These are phyloP conservation scores for Malurus melanocephalus DNA, from an alignment of 2,113 vertebrate species.

Conservation along the genomic window DNA sequence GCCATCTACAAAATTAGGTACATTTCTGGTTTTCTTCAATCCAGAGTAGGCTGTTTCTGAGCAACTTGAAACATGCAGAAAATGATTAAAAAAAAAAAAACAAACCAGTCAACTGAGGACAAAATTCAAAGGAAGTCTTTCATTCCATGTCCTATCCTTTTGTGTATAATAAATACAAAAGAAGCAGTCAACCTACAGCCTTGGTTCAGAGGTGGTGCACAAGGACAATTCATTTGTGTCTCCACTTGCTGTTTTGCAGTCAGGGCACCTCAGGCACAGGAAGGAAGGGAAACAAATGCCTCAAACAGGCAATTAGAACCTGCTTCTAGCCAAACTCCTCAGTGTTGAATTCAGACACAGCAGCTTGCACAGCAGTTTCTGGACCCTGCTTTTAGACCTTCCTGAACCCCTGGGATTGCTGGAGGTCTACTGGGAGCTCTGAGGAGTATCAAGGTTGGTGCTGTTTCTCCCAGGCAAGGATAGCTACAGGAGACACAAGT, in stretches of 20 bases:
- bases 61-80: conserved; percentile 8
- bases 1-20: conserved; percentile 5
- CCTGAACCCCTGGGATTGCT: not conserved
- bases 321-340: not conserved
- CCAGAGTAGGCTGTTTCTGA: conserved; percentile 38
- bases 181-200: not conserved
- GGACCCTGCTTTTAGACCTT: not conserved
- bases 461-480: not conserved
- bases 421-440: not conserved
- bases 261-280: not conserved
- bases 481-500: not conserved
- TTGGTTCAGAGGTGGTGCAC: not conserved
- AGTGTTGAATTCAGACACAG: not conserved
- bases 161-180: not conserved
- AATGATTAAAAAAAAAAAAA: not conserved
- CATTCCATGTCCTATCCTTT: not conserved
- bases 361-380: not conserved
- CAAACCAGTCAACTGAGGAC: not conserved
- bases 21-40: conserved; percentile 3
- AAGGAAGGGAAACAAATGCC: not conserved
- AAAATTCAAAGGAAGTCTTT: conserved; percentile 19
- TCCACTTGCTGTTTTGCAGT: not conserved
- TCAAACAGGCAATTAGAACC: not conserved
- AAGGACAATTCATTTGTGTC: not conserved
- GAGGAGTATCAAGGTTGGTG: not conserved